phyloP scores from a whole-genome alignment of 2,888 invertebrate genomes.

The Aquatica leii region DNA sequence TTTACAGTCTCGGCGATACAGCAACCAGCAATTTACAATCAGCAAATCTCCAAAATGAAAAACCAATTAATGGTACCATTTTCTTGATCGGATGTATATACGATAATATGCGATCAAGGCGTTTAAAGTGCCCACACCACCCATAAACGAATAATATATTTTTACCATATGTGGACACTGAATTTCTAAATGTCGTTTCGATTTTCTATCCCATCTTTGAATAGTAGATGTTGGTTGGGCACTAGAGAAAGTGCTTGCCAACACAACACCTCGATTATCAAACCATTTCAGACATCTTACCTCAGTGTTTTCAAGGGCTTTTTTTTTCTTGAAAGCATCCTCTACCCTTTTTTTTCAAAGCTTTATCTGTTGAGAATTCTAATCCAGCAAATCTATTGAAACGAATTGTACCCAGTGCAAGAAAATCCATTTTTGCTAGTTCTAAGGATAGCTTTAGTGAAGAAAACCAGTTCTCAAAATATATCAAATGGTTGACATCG shows the following conservation, averaged over 20 bases:
- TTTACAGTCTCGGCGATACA: neutral
- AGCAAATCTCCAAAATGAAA: neutral
- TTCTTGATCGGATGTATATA: too few relatives aligned
- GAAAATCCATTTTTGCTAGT: neutral
- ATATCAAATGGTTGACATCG: neutral
- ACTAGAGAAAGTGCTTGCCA: neutral
- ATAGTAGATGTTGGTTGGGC: neutral
- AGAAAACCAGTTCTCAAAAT: constrained; percentile 7
- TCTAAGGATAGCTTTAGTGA: neutral
- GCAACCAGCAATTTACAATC: neutral
- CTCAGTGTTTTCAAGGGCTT: neutral
- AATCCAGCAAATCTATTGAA: constrained; percentile 6
- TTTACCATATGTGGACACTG: neutral
- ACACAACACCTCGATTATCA: neutral
- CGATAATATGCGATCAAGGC: neutral
- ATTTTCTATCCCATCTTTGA: constrained; percentile 5
- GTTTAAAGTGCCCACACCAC: neutral
- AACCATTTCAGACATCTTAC: neutral
- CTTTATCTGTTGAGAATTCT: neutral
- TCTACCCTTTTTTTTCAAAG: neutral
- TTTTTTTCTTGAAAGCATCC: neutral
- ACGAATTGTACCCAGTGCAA: neutral
- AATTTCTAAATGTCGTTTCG: neutral
- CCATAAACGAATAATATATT: neutral
- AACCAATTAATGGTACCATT: neutral